These are phyloP conservation scores for Malurus melanocephalus DNA, from an alignment of 2,113 vertebrate species.

Conservation along the genomic window DNA sequence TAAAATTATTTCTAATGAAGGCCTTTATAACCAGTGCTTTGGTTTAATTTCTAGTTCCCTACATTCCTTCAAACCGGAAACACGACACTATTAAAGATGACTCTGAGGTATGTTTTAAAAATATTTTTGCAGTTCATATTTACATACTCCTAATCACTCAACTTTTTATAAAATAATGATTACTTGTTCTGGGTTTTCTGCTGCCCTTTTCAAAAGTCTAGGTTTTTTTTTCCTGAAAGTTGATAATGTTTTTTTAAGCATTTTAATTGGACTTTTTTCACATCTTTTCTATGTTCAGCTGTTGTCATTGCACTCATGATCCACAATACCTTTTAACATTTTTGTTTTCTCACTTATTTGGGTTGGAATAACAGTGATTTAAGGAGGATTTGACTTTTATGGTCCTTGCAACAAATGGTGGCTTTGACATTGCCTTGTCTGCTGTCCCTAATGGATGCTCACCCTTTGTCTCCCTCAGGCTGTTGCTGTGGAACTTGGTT, in stretches of 20 bases:
- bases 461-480: neutral
- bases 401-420: neutral
- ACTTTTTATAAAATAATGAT: neutral
- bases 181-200: neutral
- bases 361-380: neutral
- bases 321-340: neutral
- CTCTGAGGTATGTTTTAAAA: slow-evolving; percentile 79
- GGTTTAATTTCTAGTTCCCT: slow-evolving; percentile 75
- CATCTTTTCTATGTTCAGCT: neutral
- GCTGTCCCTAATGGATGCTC: neutral
- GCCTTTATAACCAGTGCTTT: neutral
- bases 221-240: neutral
- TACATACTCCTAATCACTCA: neutral
- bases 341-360: neutral
- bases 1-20: neutral
- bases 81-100: slow-evolving; percentile 86
- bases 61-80: slow-evolving; percentile 84
- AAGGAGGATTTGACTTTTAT: neutral
- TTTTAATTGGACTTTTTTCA: neutral
- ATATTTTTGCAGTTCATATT: neutral
- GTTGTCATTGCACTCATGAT: neutral
- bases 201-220: neutral
- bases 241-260: accelerated
- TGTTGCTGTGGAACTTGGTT: neutral
- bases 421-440: neutral